Evolutionary conservation across 2,113 vertebrate species (phyloP).

Genomic region (Protobothrops flavoviridis): DNA sequence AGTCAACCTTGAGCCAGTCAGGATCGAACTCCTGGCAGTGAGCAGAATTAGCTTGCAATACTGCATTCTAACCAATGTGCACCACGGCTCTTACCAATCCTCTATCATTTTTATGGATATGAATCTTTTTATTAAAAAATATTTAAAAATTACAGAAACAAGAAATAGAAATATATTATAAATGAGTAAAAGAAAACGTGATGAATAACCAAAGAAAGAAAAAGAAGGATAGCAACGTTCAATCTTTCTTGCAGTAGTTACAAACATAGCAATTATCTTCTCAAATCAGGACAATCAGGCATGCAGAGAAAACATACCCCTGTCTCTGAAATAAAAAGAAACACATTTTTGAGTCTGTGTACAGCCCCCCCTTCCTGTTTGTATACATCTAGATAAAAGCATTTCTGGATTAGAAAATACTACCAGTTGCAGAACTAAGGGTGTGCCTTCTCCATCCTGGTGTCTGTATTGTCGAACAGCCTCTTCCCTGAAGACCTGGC

Average conservation of each 20-base stretch:
- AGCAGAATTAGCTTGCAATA: neutral
- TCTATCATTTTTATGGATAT: neutral
- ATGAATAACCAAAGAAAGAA: neutral
- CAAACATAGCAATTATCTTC: neutral
- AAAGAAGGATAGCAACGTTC: neutral
- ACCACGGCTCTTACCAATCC: neutral
- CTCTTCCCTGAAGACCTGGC: neutral
- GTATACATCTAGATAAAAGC: neutral
- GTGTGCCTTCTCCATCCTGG: neutral
- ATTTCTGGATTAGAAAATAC: neutral
- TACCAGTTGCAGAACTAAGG: neutral
- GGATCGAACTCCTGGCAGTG: neutral
- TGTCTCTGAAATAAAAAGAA: neutral
- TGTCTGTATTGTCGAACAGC: neutral
- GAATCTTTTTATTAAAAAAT: neutral
- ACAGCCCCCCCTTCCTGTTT: neutral
- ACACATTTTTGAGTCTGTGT: neutral
- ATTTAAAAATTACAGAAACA: neutral
- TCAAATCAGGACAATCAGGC: neutral
- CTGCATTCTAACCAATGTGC: neutral
- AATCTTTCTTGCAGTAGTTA: neutral
- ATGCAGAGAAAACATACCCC: neutral
- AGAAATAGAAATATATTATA: neutral
- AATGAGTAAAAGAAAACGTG: neutral
- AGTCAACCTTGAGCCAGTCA: neutral